Percentiles rank a stretch among this genome's conserved stretches.
Evolutionary conservation across 2,113 vertebrate species (phyloP).

Genomic region (Apodemus speciosus): DNA sequence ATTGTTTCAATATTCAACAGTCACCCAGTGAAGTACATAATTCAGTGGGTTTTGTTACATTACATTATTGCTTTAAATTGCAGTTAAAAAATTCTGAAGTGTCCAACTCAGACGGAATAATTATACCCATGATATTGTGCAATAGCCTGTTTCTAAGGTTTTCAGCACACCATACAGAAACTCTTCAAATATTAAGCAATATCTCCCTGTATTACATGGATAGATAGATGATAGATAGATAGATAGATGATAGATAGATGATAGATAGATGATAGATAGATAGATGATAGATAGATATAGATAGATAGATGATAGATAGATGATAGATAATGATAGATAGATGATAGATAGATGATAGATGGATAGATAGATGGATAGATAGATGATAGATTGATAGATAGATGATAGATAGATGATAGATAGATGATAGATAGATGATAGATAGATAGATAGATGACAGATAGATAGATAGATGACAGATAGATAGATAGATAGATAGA

Average conservation of each 20-base stretch:
- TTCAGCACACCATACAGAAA: neutral
- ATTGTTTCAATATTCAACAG: neutral
- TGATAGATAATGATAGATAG: too few species aligned
- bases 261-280: too few species aligned
- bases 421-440: too few species aligned
- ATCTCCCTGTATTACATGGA: neutral
- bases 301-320: too few species aligned
- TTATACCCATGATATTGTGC: neutral
- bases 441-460: too few species aligned
- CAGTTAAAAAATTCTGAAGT: neutral
- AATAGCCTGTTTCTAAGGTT: neutral
- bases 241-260: too few species aligned
- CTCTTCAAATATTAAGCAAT: neutral
- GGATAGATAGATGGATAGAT: neutral
- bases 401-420: too few species aligned
- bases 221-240: neutral
- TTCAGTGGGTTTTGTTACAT: neutral
- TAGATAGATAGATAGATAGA: neutral
- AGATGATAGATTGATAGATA: too few species aligned
- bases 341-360: too few species aligned
- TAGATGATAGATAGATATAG: too few species aligned
- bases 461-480: too few species aligned
- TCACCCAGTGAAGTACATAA: neutral
- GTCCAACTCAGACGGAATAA: neutral
- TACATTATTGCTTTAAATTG: constrained; percentile 1